Conservation (phyloP, 2,113 vertebrate genomes). For the Dicaeum eximium region DNA sequence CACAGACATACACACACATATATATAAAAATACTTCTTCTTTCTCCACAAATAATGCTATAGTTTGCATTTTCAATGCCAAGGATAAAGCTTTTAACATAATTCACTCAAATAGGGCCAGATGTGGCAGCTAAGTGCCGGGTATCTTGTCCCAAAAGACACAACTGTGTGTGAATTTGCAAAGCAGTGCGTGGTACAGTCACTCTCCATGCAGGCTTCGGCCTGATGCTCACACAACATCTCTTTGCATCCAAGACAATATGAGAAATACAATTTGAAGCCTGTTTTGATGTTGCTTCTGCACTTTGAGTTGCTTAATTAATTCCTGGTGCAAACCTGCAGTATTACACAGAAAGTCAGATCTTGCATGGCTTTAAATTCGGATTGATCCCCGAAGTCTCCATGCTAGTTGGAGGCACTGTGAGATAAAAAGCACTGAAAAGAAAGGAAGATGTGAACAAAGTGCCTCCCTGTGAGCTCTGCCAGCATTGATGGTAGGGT, state of each 20-base stretch:
- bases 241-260: neutral
- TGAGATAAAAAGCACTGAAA: neutral
- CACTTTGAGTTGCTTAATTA: neutral
- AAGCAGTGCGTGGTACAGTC: neutral
- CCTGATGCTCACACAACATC: rapidly evolving
- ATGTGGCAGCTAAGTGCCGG: neutral
- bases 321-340: neutral
- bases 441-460: neutral
- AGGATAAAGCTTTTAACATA: neutral
- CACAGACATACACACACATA: neutral
- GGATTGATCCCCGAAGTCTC: neutral
- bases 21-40: neutral
- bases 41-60: neutral
- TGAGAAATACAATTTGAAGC: neutral
- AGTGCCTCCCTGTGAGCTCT: neutral
- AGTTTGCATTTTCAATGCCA: neutral
- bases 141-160: neutral
- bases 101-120: neutral
- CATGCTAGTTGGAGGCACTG: neutral
- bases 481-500: neutral
- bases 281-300: neutral
- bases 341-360: neutral
- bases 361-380: neutral
- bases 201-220: neutral
- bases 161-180: neutral